Conservation (phyloP, 2,888 invertebrate species). For the Caenorhabditis afra region DNA sequence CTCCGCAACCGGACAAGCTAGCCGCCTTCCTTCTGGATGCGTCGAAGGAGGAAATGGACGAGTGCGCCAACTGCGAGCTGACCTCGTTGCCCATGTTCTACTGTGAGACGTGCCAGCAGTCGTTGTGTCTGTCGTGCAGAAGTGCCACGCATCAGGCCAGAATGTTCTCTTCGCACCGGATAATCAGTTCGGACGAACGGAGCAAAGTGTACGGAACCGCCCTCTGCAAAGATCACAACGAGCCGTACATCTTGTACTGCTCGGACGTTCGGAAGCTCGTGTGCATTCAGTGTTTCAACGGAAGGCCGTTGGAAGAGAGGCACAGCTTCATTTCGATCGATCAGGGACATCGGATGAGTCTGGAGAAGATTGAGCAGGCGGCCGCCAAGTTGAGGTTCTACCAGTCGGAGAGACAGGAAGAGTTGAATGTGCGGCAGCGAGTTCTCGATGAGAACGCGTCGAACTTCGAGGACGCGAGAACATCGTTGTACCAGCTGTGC, state of each 20-base stretch:
- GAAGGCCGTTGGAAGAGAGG: conserved; percentile 83
- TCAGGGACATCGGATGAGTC: conserved; percentile 86
- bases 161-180: conserved; percentile 87
- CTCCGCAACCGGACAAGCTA: conserved; percentile 83
- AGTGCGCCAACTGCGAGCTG: conserved; percentile 88
- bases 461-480: conserved; percentile 83
- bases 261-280: conserved; percentile 86
- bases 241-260: conserved; percentile 88
- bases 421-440: conserved; percentile 85
- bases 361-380: conserved; percentile 86
- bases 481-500: conserved; percentile 84
- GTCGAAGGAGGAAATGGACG: conserved; percentile 86
- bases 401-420: conserved; percentile 85
- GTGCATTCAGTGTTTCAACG: conserved; percentile 87
- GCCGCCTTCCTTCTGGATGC: conserved; percentile 87
- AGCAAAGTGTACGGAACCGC: conserved; percentile 73
- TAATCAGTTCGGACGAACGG: conserved; percentile 85
- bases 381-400: conserved; percentile 83
- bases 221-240: conserved; percentile 86
- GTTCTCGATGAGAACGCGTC: conserved; percentile 86
- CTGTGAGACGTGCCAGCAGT: conserved; percentile 88
- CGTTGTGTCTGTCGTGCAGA: conserved; percentile 86
- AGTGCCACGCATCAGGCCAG: conserved; percentile 87
- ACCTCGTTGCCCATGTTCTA: conserved; percentile 85
- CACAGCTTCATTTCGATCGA: conserved; percentile 87